Evolutionary conservation across 2,797 vertebrate species (phyloP), one percentile per base, ranked within the genome.

Genomic region (Pogonophryne albipinna): DNA sequence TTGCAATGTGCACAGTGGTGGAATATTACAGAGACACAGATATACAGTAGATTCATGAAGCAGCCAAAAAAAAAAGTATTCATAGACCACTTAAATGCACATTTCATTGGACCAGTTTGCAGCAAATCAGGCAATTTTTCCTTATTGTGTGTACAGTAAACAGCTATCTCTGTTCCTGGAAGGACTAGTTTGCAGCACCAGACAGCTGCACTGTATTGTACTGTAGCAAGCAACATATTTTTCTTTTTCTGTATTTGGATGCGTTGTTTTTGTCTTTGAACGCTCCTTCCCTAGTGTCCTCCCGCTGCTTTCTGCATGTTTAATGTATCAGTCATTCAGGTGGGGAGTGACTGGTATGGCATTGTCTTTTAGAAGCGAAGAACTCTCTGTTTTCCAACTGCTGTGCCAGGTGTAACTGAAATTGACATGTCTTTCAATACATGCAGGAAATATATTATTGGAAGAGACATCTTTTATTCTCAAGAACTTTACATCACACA

Each of bases 291-390:
- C 87, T 62, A 42, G 88, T 78, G 87, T 90, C 88, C 87, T 90
- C 92, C 90, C 56, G 88, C 93, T 94, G 93, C 74, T 93, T 92
- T 87, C 85, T 79, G 85, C 88, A 92, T 93, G 92, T 94, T 95
- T 95, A 92, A 95, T 94, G 90, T 88, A 91, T 94, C 92, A 92
- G 90, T 94, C 92, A 93, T 92, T 93, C 91, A 92, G 93, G 94
- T 93, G 85, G 87, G 92, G 91, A 93, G 92, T 91, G 89, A 91
- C 93, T 93, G 85, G 82, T 88, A 91, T 89, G 86, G 91, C 89
- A 80, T 85, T 90, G 88, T 90, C 84, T 93, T 93, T 93, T 80
- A 89, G 80, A 85, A 90, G 89, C 80, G 68, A 80, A 90, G 89
- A 92, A 83, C 84, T 85, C 76, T 78, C 84, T 79, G 83, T 86